Evolutionary conservation across 2,113 vertebrate species (phyloP).

Genomic region (Semnopithecus entellus): DNA sequence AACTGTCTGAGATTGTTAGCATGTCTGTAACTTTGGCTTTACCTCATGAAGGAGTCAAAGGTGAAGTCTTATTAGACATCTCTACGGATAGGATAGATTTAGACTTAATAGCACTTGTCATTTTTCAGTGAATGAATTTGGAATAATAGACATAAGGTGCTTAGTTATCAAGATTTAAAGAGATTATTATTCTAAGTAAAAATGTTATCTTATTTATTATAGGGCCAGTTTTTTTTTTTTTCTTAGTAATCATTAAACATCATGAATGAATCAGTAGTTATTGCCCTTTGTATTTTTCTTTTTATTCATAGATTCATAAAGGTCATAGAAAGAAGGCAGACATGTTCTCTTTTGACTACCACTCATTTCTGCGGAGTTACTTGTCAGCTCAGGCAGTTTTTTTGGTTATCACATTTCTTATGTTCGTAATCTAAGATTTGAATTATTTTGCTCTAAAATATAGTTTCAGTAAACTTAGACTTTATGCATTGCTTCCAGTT

Average conservation of each 20-base stretch:
- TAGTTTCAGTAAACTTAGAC: constrained; percentile 5
- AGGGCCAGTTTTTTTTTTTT: neutral
- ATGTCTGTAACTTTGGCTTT: neutral
- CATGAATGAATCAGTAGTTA: neutral
- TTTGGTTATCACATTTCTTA: neutral
- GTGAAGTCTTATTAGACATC: constrained; percentile 28
- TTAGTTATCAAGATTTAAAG: constrained; percentile 7
- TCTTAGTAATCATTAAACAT: neutral
- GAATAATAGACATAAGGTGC: neutral
- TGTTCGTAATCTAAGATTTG: neutral
- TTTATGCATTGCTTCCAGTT: constrained; percentile 29
- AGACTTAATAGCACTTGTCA: neutral
- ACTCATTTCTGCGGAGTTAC: constrained; percentile 3
- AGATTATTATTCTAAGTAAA: neutral
- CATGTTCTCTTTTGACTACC: neutral
- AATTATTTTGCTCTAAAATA: constrained; percentile 22
- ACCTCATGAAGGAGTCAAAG: constrained; percentile 13
- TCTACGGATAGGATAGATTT: constrained; percentile 5
- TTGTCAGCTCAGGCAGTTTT: neutral
- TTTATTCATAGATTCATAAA: constrained; percentile 25
- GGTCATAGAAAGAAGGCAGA: neutral
- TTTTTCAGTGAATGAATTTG: constrained; percentile 46
- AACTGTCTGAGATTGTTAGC: neutral
- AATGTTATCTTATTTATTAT: neutral
- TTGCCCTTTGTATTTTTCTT: constrained; percentile 34